Conservation (phyloP, 2,888 invertebrate species). For the Tridacna crocea region DNA sequence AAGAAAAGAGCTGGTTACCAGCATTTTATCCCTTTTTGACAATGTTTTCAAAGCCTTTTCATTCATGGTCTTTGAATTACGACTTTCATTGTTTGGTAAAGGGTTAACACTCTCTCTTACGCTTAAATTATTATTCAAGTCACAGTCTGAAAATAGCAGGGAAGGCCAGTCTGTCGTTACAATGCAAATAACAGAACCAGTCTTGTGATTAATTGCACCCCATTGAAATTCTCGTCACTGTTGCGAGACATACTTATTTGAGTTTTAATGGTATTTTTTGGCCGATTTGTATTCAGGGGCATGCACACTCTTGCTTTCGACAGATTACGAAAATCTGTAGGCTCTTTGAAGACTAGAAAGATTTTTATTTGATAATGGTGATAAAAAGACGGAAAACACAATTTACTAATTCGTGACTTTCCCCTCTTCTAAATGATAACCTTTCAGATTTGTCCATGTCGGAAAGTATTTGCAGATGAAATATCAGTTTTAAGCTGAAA, state of each 20-base stretch:
- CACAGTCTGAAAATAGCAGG: conserved; percentile 47
- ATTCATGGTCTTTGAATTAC: neutral
- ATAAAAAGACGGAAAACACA: conserved; percentile 30
- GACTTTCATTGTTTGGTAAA: neutral
- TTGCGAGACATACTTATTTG: conserved; percentile 44
- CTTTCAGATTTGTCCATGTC: too few species aligned
- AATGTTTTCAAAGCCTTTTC: neutral
- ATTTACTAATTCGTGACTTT: conserved; percentile 33
- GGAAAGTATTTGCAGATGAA: too few species aligned
- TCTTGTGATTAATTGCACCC: conserved; percentile 50
- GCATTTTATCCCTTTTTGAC: neutral
- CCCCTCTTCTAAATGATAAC: neutral
- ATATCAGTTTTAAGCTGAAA: too few species aligned
- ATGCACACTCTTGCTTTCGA: conserved; percentile 35
- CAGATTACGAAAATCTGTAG: conserved; percentile 44
- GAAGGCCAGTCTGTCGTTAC: conserved; percentile 49
- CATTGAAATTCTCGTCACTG: conserved; percentile 58
- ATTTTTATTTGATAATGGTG: conserved; percentile 35
- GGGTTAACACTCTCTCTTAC: neutral
- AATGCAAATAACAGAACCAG: conserved; percentile 54
- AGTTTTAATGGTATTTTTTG: conserved; percentile 51
- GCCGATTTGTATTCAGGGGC: conserved; percentile 55
- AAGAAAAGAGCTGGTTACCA: neutral
- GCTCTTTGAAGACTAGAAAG: conserved; percentile 36
- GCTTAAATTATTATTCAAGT: conserved; percentile 48